phyloP scores from a whole-genome alignment of 2,888 invertebrate genomes.

The Sericinus montela region DNA sequence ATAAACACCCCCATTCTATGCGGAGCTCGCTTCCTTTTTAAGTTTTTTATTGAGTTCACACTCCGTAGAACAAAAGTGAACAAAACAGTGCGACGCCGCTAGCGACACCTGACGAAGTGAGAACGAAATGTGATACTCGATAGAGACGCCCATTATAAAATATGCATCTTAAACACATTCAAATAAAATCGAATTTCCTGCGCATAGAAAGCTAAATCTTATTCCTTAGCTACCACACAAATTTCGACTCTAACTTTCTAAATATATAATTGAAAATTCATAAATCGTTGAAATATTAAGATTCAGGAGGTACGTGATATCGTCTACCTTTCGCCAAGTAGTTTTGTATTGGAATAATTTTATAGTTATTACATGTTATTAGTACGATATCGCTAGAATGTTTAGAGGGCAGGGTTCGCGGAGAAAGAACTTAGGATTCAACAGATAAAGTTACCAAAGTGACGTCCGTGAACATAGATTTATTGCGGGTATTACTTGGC shows the following conservation, averaged over 20 bases:
- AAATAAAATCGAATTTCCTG: neutral
- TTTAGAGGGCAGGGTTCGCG: conserved; percentile 24
- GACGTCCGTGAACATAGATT: conserved; percentile 8
- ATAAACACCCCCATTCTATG: conserved; percentile 52
- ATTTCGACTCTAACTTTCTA: conserved; percentile 31
- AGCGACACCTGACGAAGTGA: conserved; percentile 77
- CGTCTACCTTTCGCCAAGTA: conserved; percentile 71
- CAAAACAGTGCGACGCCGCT: conserved; percentile 67
- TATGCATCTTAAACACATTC: conserved; percentile 24
- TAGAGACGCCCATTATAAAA: conserved; percentile 22
- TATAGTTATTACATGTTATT: conserved; percentile 73
- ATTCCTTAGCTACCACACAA: conserved; percentile 10
- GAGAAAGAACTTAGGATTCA: conserved; percentile 15
- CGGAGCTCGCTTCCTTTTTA: conserved; percentile 57
- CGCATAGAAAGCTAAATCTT: neutral
- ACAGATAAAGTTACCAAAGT: conserved; percentile 7
- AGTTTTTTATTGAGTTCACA: conserved; percentile 68
- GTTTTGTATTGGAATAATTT: conserved; percentile 75
- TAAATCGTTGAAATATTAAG: conserved; percentile 38
- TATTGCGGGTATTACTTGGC: conserved; percentile 6
- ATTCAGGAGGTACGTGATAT: conserved; percentile 68
- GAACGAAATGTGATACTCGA: conserved; percentile 69
- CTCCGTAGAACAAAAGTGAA: conserved; percentile 70
- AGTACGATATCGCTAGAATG: conserved; percentile 50
- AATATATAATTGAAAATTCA: conserved; percentile 36